Percentiles rank a stretch among this genome's conserved stretches.
phyloP scores from a whole-genome alignment of 2,888 invertebrate genomes.

The Megaustenia siamemsis region DNA sequence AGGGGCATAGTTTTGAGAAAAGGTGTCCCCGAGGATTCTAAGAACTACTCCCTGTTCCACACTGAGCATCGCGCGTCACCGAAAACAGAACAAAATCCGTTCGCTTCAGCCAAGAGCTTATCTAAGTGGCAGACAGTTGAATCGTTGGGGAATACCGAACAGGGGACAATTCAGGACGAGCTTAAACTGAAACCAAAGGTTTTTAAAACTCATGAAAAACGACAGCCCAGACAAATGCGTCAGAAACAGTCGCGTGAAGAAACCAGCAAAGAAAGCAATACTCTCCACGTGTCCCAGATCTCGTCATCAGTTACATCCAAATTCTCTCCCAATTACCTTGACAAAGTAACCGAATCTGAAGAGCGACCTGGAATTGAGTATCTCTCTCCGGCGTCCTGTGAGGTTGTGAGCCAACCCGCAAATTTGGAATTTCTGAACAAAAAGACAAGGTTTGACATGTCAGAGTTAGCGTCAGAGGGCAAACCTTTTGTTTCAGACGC shows the following conservation, averaged over 20 bases:
- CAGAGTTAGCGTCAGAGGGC: too few relatives aligned
- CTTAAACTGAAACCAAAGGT: background rate
- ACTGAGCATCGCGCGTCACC: background rate
- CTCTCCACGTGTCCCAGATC: background rate
- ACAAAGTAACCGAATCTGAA: constrained; percentile 17
- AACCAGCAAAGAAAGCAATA: background rate
- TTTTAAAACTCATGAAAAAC: background rate
- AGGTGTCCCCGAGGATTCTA: constrained; percentile 49
- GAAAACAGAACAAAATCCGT: background rate
- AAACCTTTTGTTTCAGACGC: too few relatives aligned
- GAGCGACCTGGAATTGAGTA: background rate
- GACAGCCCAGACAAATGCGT: background rate
- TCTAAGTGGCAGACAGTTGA: constrained; percentile 54
- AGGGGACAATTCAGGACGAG: background rate
- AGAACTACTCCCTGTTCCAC: constrained; percentile 35
- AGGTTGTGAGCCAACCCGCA: too few relatives aligned
- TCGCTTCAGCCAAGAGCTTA: constrained; percentile 29
- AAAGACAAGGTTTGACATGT: too few relatives aligned
- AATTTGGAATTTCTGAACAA: too few relatives aligned
- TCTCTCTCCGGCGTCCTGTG: too few relatives aligned
- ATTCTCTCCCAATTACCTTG: background rate
- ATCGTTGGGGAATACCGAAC: constrained; percentile 21
- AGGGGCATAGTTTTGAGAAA: constrained; percentile 42
- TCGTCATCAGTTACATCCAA: background rate
- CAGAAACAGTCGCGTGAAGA: constrained; percentile 12